Evolutionary conservation across 2,888 invertebrate genomes (phyloP).

Genomic region (Ormyrus thymus): DNA sequence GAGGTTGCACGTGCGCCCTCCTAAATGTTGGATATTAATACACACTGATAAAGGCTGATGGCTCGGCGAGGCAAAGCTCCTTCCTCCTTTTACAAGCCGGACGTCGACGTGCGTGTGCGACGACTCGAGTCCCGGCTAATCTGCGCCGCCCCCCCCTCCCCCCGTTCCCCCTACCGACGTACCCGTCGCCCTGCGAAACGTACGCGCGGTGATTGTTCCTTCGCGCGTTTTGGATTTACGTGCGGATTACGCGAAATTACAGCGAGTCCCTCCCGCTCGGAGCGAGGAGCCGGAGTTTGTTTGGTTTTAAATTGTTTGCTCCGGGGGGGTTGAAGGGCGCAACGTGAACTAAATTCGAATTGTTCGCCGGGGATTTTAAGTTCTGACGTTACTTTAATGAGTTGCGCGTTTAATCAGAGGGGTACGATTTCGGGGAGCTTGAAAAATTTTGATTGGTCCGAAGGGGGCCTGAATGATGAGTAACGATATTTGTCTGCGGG

Average conservation of each 20-base stretch:
- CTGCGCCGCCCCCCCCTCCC: not conserved
- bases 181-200: not conserved
- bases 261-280: not conserved
- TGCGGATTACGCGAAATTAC: not conserved
- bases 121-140: not conserved
- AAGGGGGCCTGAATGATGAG: too few species aligned
- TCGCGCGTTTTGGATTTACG: not conserved
- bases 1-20: slow-evolving; percentile 9
- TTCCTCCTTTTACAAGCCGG: not conserved
- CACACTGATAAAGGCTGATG: slow-evolving; percentile 36
- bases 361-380: too few species aligned
- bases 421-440: too few species aligned
- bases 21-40: slow-evolving; percentile 41
- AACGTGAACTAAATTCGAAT: too few species aligned
- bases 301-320: slow-evolving; percentile 22
- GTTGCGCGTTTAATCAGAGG: too few species aligned
- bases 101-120: not conserved
- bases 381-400: too few species aligned
- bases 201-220: slow-evolving; percentile 1
- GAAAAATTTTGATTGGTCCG: too few species aligned
- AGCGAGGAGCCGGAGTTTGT: not conserved
- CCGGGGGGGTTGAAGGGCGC: too few species aligned
- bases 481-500: too few species aligned
- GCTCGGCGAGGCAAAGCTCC: not conserved
- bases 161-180: too few species aligned